Base-by-base conservation (phyloP, 2,888 invertebrate genomes). In the Drosophila phalerata region DNA sequence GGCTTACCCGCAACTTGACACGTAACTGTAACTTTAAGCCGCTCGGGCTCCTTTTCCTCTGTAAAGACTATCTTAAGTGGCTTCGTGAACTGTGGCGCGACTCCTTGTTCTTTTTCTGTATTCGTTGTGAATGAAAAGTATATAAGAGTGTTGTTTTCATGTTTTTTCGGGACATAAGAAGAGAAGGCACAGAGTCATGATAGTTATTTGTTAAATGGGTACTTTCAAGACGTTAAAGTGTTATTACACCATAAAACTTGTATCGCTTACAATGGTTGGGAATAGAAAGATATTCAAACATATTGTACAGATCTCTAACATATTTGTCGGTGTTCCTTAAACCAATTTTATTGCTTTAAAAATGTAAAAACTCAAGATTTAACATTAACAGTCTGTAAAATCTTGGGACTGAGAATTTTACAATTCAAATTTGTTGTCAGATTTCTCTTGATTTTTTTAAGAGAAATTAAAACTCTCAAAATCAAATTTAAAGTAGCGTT, bases 1-100 rank as follows among this genome's bases (percentile, higher is more conserved):
- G 97, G 97, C 56, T 93, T 94, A 51, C 96, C 96, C 1, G 93
- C 93, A 2, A 97, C 95, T 55, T 94, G 94, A 85, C 96, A 96
- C 80, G 95, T 94, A 22, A 97, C 92, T 15, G 93, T 92, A 2
- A 96, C 95, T 74, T 94, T 93, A 48, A 94, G 93, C 60, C 94
- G 94, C 88, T 95, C 94, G 0, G 90, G 90, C 71, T 85, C 58
- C 58, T 91, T 83, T 61, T 92, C 91, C 90, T 95, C 94, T 22
- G 94, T 94, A 78, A 95, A 93, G 77, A 94, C 92, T 28, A 96
- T 95, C 90, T 95, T 95, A 56, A 96, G 93, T 8, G 96, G 95
- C 88, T 94, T 93, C 6, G 94, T 92, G 83, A 96, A 96, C 81
- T 94, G 94, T 63, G 96, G 96, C 40, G 96, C 95, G 61, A 94